Evolutionary conservation across 2,888 invertebrate genomes (phyloP), one percentile per base, ranked within the genome.

Genomic region (Andrena camellia): DNA sequence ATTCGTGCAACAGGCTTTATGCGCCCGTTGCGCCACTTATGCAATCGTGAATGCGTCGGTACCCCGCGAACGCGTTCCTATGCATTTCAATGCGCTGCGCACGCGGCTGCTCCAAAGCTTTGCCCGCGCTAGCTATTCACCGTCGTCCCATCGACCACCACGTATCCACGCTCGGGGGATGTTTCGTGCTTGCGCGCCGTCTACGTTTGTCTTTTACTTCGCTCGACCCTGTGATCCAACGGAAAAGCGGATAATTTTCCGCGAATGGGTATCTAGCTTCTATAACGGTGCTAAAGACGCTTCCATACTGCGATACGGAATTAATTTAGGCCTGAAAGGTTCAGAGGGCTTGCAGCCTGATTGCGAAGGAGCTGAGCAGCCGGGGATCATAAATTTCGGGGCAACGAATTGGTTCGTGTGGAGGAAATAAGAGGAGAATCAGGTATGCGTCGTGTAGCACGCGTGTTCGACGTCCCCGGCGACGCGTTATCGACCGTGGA

Each of bases 1-100:
- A 90, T 91, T 91, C 90, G 91, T 90, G 92, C 92, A 92, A 92
- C 92, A 92, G 92, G 91, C 92, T 92, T 90, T 90, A 87, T 91
- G 81, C 85, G 86, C 85, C 86, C 89, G 87, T 84, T 88, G 86
- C 87, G 89, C 90, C 90, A 91, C 91, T 92, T 91, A 91, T 91
- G 91, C 90, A 90, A 92, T 89, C 89, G 84, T 90, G 90, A 91
- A 91, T 91, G 89, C 90, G 86, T 88, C 84, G 88, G 85, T 68
- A 80, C 78, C 85, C 80, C 83, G 72, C 63, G 76, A 79, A 68
- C 69, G 54, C 77, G 70, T 90, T 89, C 87, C 90, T 88, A 88
- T 90, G 91, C 88, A 87, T 91, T 92, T 92, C 90, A 92, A 91
- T 91, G 90, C 90, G 84, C n/a, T 70, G 63, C 54, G 70, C 67